phyloP scores from a whole-genome alignment of 2,797 vertebrate species.

The Trachops cirrhosus region DNA sequence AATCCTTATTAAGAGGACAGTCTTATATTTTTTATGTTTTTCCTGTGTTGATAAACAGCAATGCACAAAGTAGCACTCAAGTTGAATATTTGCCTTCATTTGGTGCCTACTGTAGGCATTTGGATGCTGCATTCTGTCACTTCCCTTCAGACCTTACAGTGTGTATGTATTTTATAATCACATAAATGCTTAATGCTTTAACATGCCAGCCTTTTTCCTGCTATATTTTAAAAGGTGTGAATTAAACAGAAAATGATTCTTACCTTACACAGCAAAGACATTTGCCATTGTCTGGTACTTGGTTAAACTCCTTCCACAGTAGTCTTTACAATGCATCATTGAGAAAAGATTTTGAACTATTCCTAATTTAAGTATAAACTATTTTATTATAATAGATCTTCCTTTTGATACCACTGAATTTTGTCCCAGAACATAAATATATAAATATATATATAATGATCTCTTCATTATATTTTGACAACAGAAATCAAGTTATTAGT shows the following conservation, averaged over 20 bases:
- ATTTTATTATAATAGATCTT: background rate
- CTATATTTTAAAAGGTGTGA: conserved; percentile 56
- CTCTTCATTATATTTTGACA: conserved; percentile 58
- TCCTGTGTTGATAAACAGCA: background rate
- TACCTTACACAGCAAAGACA: conserved; percentile 65
- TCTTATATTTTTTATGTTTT: background rate
- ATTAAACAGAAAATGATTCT: conserved; percentile 67
- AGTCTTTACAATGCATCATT: conserved; percentile 40
- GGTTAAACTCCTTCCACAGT: conserved; percentile 54
- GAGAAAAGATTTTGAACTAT: conserved; percentile 51
- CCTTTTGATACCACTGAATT: background rate
- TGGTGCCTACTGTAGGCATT: conserved; percentile 53
- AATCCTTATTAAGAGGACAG: background rate
- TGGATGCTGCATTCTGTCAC: background rate
- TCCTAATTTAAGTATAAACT: background rate
- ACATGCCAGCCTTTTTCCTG: conserved; percentile 52
- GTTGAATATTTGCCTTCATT: conserved; percentile 61
- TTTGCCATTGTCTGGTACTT: conserved; percentile 59
- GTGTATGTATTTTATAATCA: conserved; percentile 59
- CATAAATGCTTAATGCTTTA: conserved; percentile 70
- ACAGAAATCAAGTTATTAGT: conserved; percentile 47
- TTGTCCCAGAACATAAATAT: background rate
- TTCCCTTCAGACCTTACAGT: conserved; percentile 48
- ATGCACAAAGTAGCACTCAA: conserved; percentile 38
- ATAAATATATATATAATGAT: background rate